These are phyloP conservation scores for Harpalus rubripes DNA, from an alignment of 2,888 invertebrate species.

Conservation along the genomic window DNA sequence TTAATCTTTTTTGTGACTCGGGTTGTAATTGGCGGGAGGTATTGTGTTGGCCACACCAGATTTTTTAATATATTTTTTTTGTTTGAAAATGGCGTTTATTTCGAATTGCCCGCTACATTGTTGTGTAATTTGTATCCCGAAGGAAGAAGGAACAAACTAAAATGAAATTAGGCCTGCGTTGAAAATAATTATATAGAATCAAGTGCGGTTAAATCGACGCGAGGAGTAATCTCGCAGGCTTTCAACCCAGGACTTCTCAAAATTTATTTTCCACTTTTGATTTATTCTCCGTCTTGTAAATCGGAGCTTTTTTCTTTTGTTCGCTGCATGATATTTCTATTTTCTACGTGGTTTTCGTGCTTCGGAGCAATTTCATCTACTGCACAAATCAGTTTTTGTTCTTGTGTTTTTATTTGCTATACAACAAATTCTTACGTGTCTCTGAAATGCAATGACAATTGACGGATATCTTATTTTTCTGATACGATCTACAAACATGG, in stretches of 20 bases:
- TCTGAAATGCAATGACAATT: constrained; percentile 72
- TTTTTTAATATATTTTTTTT: not conserved
- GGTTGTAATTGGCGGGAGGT: too few relatives aligned
- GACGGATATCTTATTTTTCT: constrained; percentile 4
- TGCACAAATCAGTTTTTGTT: constrained; percentile 29
- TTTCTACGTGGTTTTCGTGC: constrained; percentile 26
- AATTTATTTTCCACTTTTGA: constrained; percentile 3
- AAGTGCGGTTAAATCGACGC: constrained; percentile 37
- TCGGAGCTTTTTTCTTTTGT: constrained; percentile 8
- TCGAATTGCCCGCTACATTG: not conserved
- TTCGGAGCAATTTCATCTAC: constrained; percentile 29
- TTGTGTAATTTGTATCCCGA: constrained; percentile 54
- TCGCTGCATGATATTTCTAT: constrained; percentile 32
- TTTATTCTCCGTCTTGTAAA: not conserved
- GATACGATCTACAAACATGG: constrained; percentile 1
- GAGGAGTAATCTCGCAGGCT: constrained; percentile 28
- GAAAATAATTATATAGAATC: constrained; percentile 64
- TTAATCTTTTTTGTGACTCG: too few relatives aligned
- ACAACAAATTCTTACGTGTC: constrained; percentile 75
- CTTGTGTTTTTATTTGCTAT: constrained; percentile 17
- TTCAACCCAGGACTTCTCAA: constrained; percentile 34
- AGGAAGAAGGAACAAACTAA: constrained; percentile 61
- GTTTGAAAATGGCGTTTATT: not conserved
- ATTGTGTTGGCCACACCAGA: too few relatives aligned
- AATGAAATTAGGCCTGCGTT: constrained; percentile 57